Percentiles rank a stretch among this genome's conserved stretches.
phyloP scores from a whole-genome alignment of 2,888 invertebrate species.

The Ochropacha duplaris region DNA sequence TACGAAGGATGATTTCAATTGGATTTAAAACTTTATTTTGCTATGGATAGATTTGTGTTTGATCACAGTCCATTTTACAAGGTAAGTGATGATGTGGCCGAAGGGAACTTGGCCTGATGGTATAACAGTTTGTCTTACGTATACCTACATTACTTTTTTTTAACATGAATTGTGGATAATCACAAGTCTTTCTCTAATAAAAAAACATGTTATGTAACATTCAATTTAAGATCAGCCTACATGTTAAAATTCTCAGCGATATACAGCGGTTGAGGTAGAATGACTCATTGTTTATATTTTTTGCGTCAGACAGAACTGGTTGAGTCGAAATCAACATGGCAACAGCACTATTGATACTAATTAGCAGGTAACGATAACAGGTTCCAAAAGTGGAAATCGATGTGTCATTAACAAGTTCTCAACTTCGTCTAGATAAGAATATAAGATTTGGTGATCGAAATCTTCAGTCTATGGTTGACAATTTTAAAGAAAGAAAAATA shows the following conservation, averaged over 20 bases:
- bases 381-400: constrained; percentile 2
- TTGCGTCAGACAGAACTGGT: constrained; percentile 20
- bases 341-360: too few species aligned
- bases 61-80: too few species aligned
- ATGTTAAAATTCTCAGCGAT: not conserved
- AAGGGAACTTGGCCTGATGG: too few species aligned
- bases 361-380: constrained; percentile 20
- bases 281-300: constrained; percentile 40
- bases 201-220: not conserved
- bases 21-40: too few species aligned
- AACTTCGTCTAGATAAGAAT: not conserved
- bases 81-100: too few species aligned
- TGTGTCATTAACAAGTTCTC: constrained; percentile 3
- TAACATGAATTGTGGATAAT: too few species aligned
- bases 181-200: not conserved
- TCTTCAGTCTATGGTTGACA: not conserved
- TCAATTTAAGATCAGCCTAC: not conserved
- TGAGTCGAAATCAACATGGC: not conserved
- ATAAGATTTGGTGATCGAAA: not conserved
- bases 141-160: too few species aligned
- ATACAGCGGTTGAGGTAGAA: not conserved
- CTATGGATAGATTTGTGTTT: too few species aligned
- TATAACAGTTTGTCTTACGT: too few species aligned
- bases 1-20: too few species aligned
- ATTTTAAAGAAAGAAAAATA: too few species aligned